phyloP scores from a whole-genome alignment of 2,888 invertebrate species.

The Caenorhabditis japonica region DNA sequence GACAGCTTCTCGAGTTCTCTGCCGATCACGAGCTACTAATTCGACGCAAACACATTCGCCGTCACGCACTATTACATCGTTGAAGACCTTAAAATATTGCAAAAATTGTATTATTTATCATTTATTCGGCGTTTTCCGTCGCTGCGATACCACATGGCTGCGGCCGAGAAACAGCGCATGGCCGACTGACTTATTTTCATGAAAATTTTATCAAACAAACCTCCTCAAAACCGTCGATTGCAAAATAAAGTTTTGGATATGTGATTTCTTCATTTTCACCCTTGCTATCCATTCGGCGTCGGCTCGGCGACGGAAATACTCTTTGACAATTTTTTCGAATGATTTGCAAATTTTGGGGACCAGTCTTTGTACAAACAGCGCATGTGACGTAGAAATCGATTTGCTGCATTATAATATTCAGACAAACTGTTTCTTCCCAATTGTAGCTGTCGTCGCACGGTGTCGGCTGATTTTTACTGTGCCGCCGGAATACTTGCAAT shows the following conservation, averaged over 20 bases:
- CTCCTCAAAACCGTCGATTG: constrained; percentile 99
- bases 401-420: constrained; percentile 96
- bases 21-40: constrained; percentile 88
- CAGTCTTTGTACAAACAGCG: constrained; percentile 96
- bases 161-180: no score
- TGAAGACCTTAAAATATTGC: constrained; percentile 83
- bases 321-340: constrained; percentile 88
- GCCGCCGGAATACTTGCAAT: constrained; percentile 96
- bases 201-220: constrained; percentile 79
- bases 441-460: constrained; percentile 95
- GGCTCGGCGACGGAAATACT: constrained; percentile 92
- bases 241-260: constrained; percentile 98
- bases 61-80: constrained; percentile 95
- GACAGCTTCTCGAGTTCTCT: constrained; percentile 84
- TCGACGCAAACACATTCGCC: constrained; percentile 99
- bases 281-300: constrained; percentile 92
- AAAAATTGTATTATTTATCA: no score
- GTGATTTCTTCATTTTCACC: constrained; percentile 98
- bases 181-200: no score
- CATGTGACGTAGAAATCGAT: constrained; percentile 97
- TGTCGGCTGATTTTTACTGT: constrained; percentile 91
- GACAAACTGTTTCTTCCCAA: constrained; percentile 99
- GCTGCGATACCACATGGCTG: no score
- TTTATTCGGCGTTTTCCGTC: no score
- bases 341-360: constrained; percentile 96